Evolutionary conservation across 1,140 invertebrate species (phyloP), one percentile per base, ranked within the genome.

Genomic region (Coelopa frigida): DNA sequence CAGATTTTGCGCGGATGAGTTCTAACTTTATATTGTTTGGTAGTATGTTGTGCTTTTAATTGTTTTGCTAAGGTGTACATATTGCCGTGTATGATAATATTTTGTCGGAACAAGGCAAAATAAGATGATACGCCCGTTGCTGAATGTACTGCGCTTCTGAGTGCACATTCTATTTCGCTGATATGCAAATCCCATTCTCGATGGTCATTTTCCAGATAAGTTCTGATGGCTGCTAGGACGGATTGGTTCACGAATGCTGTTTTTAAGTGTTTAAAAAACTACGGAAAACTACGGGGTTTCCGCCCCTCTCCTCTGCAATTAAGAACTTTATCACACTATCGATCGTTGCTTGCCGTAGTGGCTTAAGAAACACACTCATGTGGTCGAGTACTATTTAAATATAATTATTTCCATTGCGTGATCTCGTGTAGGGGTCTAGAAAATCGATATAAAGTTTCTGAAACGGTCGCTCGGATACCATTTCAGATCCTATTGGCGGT

Each of bases 391-490:
- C 31, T 5, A 44, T 23, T 14, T 33, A 21, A 18, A 44, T 32
- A n/a, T 26, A 32, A 14, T 10, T 5, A 33, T 44, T 32, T 5
- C 31, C 42, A 12, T 11, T 20, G 32, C 35, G 22, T 3, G 8
- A 15, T 43, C 11, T 8, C 7, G 42, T 12, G 4, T 33, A 44
- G n/a, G 26, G 26, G 11, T 23, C 31, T 5, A 44, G 20, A 12
- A 44, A 35, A 29, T 44, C 42, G 5, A 35, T 44, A 44, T 44
- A 44, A 11, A 44, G 29, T 33, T 44, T 44, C 29, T 44, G 42
- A 22, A 44, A 44, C 10, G 42, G 42, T 4, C 42, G 29, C 4
- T 44, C 8, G 22, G 14, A 20, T 2, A 35, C 17, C 4, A 44
- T 18, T 32, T 15, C 5, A 17, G n/a, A 2, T 17, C 29, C 10